Conservation (phyloP, 2,797 vertebrate species). For the Anabacerthia variegaticeps region DNA sequence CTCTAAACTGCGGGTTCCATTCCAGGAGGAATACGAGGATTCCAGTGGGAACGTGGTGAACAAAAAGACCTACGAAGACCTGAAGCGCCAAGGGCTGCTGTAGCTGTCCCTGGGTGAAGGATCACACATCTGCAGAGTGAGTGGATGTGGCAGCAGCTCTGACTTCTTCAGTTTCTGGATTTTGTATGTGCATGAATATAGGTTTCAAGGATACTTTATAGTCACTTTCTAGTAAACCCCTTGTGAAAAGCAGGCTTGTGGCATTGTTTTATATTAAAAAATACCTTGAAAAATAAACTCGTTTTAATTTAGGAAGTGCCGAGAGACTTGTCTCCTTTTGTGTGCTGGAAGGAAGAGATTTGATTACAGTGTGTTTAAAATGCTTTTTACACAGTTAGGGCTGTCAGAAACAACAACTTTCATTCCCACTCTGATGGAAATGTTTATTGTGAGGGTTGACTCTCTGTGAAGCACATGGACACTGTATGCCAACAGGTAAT, state of each 20-base stretch:
- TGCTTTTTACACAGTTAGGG: neutral
- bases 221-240: slow-evolving; percentile 9
- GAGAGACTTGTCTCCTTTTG: neutral
- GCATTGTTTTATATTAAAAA: slow-evolving; percentile 71
- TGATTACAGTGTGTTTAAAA: neutral
- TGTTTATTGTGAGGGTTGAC: neutral
- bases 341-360: neutral
- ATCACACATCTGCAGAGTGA: neutral
- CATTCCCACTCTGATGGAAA: neutral
- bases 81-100: slow-evolving; percentile 95
- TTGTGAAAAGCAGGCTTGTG: slow-evolving; percentile 51
- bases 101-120: slow-evolving; percentile 60
- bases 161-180: neutral
- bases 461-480: neutral
- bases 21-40: slow-evolving; percentile 97
- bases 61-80: slow-evolving; percentile 97
- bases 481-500: rapidly evolving
- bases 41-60: slow-evolving; percentile 98
- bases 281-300: slow-evolving; percentile 66
- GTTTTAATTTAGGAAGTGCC: slow-evolving; percentile 14
- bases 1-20: neutral
- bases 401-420: neutral
- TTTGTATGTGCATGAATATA: slow-evolving; percentile 62
- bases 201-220: slow-evolving; percentile 59
- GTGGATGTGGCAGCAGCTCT: neutral